phyloP scores from a whole-genome alignment of 1,140 invertebrate species.

The Paraescarpia echinospica region DNA sequence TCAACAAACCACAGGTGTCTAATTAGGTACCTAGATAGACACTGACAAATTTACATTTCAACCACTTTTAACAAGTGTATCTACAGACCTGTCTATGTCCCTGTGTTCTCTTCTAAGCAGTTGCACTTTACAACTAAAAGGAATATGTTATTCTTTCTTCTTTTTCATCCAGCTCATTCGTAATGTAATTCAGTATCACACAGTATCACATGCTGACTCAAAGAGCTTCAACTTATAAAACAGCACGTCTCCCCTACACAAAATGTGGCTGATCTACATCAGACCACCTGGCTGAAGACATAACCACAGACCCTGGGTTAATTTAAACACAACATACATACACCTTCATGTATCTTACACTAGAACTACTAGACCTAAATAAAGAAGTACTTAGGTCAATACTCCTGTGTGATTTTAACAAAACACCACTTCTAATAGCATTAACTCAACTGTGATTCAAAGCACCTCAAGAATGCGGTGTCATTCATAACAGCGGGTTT shows the following conservation, averaged over 20 bases:
- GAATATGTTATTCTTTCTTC: background rate
- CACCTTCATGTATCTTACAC: background rate
- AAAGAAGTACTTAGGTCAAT: too few relatives aligned
- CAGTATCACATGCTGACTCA: background rate
- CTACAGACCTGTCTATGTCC: background rate
- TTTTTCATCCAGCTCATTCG: background rate
- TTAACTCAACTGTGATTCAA: too few relatives aligned
- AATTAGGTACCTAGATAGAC: too few relatives aligned
- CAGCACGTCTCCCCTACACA: background rate
- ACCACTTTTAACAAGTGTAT: background rate
- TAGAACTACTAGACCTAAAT: too few relatives aligned
- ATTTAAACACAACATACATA: background rate
- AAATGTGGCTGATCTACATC: background rate
- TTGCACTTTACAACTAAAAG: background rate
- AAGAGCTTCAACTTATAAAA: background rate
- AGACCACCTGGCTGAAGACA: background rate
- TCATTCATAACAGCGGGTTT: too few relatives aligned
- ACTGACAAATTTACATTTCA: background rate
- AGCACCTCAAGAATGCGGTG: too few relatives aligned
- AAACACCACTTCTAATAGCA: too few relatives aligned
- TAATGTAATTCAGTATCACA: background rate
- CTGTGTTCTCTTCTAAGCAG: background rate
- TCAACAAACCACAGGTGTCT: too few relatives aligned
- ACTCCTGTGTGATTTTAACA: too few relatives aligned
- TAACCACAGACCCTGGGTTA: background rate